Evolutionary conservation across 1,140 invertebrate species (phyloP), one percentile per base, ranked within the genome.

Genomic region (Polyergus mexicanus): DNA sequence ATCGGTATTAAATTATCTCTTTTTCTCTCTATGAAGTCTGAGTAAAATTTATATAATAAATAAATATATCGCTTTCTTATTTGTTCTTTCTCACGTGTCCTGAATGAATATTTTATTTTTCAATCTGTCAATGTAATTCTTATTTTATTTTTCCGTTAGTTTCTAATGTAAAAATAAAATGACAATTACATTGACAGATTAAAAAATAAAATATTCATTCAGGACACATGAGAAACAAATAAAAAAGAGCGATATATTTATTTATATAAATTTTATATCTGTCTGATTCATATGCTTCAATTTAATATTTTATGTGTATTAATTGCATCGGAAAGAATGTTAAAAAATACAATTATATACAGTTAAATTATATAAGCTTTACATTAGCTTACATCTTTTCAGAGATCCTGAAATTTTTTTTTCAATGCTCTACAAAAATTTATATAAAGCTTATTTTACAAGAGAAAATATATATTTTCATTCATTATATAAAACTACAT

Each of bases 241-340:
- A 6, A 54, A 10, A 65, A 19, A 35, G 7, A 16, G 13, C 2
- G 32, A 35, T 65, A 38, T 8, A 68, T 11, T 32, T 63, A 10
- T 41, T 58, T n/a, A 44, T 38, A 54, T 10, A 35, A 84, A 58
- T 54, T n/a, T 84, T 44, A 65, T 84, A 58, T 77, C 1, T 78
- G 44, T n/a, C 13, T 3, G 13, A 16, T 47, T 47, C 7, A 56
- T 58, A 58, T 58, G 3, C 22, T 19, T n/a, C 54, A 58, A 58
- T 58, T 58, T 58, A 58, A 58, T 22, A 58, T 22, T 22, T 10
- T 58, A 58, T 56, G 19, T 56, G 3, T 56, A 3, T 54, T 54
- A 54, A 54, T 22, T 58, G n/a, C n/a, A 56, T n/a, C n/a, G 19
- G n/a, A 13, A 35, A 16, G 7, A 74, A 60, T 25, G 3, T 10